A percentile compares a stretch with the other conserved stretches of the same genome.
phyloP scores from a whole-genome alignment of 2,888 invertebrate species.

The Notodonta dromedarius region DNA sequence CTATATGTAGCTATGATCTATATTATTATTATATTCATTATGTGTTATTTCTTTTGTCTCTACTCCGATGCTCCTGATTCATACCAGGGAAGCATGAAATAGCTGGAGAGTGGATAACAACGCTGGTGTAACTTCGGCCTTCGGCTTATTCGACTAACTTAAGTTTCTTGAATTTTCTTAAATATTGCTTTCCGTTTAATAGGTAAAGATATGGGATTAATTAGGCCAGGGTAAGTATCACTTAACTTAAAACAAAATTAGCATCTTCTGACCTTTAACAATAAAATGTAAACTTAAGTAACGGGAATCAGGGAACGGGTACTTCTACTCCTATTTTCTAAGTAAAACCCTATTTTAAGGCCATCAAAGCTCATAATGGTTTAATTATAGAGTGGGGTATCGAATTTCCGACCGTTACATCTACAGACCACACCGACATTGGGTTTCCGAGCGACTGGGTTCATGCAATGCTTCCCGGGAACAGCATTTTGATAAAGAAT shows the following conservation, averaged over 20 bases:
- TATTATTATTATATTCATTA: too few species aligned
- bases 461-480: constrained; percentile 34
- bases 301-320: constrained; percentile 43
- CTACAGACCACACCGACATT: constrained; percentile 46
- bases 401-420: constrained; percentile 56
- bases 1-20: too few species aligned
- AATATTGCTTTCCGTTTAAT: too few species aligned
- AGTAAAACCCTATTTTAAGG: constrained; percentile 13
- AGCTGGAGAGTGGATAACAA: constrained; percentile 17
- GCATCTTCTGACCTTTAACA: neutral
- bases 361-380: constrained; percentile 31
- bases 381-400: constrained; percentile 32
- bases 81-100: constrained; percentile 33
- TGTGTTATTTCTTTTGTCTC: constrained; percentile 20
- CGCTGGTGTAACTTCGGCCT: neutral
- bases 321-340: constrained; percentile 37
- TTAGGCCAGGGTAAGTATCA: too few species aligned
- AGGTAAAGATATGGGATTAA: too few species aligned
- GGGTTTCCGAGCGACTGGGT: constrained; percentile 44
- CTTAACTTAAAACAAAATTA: neutral
- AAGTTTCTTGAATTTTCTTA: too few species aligned
- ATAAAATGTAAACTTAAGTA: constrained; percentile 28
- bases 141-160: too few species aligned
- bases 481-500: constrained; percentile 24
- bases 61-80: constrained; percentile 39